These are phyloP conservation scores for Troides aeacus DNA, from an alignment of 2,888 invertebrate genomes.

Conservation along the genomic window DNA sequence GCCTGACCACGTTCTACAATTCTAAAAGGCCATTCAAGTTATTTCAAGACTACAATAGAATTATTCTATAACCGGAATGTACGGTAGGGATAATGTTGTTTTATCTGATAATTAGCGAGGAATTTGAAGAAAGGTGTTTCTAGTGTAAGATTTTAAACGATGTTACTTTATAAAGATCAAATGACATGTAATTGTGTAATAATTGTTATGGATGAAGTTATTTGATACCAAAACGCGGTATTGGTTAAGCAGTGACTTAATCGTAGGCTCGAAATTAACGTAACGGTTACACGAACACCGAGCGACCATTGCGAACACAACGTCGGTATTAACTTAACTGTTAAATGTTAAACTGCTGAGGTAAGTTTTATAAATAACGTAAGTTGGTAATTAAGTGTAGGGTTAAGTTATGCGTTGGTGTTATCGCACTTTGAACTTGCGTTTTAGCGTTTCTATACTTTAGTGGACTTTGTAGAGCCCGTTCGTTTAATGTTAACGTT, in stretches of 20 bases:
- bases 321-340: constrained; percentile 51
- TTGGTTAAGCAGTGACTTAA: constrained; percentile 2
- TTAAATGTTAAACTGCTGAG: constrained; percentile 54
- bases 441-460: constrained; percentile 39
- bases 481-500: constrained; percentile 46
- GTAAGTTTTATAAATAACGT: constrained; percentile 65
- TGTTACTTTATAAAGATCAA: constrained; percentile 32
- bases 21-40: constrained; percentile 29
- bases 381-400: constrained; percentile 58
- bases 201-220: constrained; percentile 11
- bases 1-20: constrained; percentile 48
- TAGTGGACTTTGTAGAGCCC: constrained; percentile 51
- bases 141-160: constrained; percentile 20
- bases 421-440: constrained; percentile 39
- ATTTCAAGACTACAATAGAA: constrained; percentile 10
- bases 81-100: constrained; percentile 2
- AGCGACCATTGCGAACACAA: constrained; percentile 32
- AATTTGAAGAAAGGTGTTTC: constrained; percentile 13
- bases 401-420: constrained; percentile 42
- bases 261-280: constrained; percentile 39
- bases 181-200: constrained; percentile 1
- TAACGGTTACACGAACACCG: constrained; percentile 23
- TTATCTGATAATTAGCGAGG: constrained; percentile 9
- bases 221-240: constrained; percentile 3
- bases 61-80: constrained; percentile 8